Conservation (phyloP, 2,113 vertebrate genomes). For the Greenwoodochromis staneri region DNA sequence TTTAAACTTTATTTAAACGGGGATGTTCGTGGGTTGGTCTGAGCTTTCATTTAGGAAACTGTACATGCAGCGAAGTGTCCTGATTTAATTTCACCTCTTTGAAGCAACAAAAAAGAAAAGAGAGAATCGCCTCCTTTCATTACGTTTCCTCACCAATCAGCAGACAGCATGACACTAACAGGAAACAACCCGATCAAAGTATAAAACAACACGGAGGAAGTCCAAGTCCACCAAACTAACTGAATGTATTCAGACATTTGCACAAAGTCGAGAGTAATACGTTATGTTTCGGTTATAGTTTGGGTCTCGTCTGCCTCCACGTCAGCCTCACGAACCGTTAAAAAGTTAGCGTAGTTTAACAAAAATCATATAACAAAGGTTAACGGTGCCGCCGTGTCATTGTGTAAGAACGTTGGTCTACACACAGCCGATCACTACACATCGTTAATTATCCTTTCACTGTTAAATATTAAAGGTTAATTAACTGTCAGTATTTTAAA, state of each 20-base stretch:
- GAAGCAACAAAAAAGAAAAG: neutral
- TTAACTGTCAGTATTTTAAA: neutral
- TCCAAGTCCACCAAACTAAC: neutral
- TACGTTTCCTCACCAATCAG: neutral
- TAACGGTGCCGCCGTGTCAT: neutral
- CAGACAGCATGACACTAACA: neutral
- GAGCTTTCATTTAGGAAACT: neutral
- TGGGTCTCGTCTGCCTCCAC: neutral
- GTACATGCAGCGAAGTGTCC: neutral
- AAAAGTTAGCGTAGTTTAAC: neutral
- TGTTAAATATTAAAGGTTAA: neutral
- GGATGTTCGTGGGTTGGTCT: neutral
- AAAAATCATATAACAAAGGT: neutral
- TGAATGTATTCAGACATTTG: neutral
- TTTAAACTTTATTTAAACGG: neutral
- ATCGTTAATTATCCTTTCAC: neutral
- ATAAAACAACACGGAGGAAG: neutral
- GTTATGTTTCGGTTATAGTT: neutral
- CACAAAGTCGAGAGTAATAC: neutral
- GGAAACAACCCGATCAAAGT: neutral
- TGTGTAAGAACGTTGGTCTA: neutral
- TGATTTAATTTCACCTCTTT: neutral
- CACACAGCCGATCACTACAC: neutral
- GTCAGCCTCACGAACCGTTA: neutral
- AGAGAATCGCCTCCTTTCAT: neutral